These are phyloP conservation scores for Pseudorhiza aurosa DNA, from an alignment of 30 jellyfish, hydroid and myxozoan species.

Conservation along the genomic window DNA sequence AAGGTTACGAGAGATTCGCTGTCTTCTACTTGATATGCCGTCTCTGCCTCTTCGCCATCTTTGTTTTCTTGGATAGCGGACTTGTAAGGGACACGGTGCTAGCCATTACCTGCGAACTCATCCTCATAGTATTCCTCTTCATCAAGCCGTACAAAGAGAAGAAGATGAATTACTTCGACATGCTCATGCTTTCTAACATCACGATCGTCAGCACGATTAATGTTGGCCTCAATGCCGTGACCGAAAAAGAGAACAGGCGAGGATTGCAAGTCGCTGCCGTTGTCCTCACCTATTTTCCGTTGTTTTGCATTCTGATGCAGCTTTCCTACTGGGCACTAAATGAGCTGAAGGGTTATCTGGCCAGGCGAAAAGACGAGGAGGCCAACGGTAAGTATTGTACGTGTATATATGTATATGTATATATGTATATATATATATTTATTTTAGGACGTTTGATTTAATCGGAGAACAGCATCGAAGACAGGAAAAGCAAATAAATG, in stretches of 20 bases:
- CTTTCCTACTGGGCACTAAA: neutral
- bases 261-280: slow-evolving; percentile 33
- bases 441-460: no score
- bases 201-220: slow-evolving; percentile 60
- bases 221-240: slow-evolving; percentile 37
- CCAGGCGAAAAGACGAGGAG: neutral
- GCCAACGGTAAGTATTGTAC: slow-evolving; percentile 14
- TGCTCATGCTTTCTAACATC: slow-evolving; percentile 42
- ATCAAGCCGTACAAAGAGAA: slow-evolving; percentile 64
- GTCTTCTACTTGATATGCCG: slow-evolving; percentile 75
- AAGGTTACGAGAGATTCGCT: slow-evolving; percentile 55
- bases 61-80: slow-evolving; percentile 52
- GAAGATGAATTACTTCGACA: slow-evolving; percentile 75
- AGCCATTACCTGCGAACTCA: slow-evolving; percentile 50
- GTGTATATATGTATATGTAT: no score
- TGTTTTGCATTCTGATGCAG: slow-evolving; percentile 21
- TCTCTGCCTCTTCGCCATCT: slow-evolving; percentile 27
- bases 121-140: slow-evolving; percentile 47
- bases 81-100: slow-evolving; percentile 51
- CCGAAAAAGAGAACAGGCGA: slow-evolving; percentile 33
- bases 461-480: no score
- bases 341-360: slow-evolving; percentile 4
- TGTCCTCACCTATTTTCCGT: slow-evolving; percentile 29
- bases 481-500: no score
- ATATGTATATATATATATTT: no score